Percentiles rank a stretch among this genome's conserved stretches.
These are phyloP conservation scores for Oreohelix idahoensis DNA, from an alignment of 1,140 invertebrate genomes.

Conservation along the genomic window DNA sequence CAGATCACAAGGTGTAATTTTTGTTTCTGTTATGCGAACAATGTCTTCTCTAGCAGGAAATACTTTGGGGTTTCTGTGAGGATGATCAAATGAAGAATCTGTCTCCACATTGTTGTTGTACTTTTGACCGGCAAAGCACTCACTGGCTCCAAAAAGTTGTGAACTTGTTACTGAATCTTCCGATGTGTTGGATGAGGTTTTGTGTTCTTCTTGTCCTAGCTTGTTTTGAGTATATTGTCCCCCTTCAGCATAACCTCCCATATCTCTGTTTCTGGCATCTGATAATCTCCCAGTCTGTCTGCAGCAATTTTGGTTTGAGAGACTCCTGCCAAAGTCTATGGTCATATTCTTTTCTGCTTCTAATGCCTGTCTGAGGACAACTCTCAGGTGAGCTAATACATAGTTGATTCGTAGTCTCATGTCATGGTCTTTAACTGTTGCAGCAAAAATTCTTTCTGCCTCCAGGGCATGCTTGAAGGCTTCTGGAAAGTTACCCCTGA, in stretches of 20 bases:
- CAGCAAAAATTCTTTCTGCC: slow-evolving; percentile 9
- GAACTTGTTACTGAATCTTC: too few species aligned
- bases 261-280: too few species aligned
- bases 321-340: too few species aligned
- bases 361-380: slow-evolving; percentile 5
- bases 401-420: not conserved
- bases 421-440: slow-evolving; percentile 29
- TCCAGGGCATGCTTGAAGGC: not conserved
- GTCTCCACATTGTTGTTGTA: not conserved
- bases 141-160: not conserved
- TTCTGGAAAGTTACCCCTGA: not conserved
- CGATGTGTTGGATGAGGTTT: too few species aligned
- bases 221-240: too few species aligned
- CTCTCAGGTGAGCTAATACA: slow-evolving; percentile 3
- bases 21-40: not conserved
- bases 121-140: not conserved
- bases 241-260: too few species aligned
- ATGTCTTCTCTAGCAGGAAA: not conserved
- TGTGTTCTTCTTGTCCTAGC: too few species aligned
- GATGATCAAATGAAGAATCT: not conserved
- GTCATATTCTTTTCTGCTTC: too few species aligned
- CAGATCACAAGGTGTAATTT: slow-evolving; percentile 11
- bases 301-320: too few species aligned
- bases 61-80: not conserved
- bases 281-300: too few species aligned